These are phyloP conservation scores for Vulpes vulpes DNA, from an alignment of 2,113 vertebrate genomes.

Conservation along the genomic window DNA sequence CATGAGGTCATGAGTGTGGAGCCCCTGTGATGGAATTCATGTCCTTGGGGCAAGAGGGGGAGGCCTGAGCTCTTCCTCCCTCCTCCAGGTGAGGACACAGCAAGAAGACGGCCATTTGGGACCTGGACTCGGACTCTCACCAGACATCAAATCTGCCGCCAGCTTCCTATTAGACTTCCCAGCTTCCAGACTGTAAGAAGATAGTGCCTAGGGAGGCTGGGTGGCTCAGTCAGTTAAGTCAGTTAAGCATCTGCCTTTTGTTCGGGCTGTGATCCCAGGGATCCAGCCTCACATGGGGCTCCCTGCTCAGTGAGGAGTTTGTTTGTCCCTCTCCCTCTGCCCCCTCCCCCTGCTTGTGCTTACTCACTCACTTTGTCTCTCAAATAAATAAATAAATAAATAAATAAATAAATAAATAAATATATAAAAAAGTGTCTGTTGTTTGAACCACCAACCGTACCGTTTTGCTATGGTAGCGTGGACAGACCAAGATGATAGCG, in stretches of 20 bases:
- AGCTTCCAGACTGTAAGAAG: neutral
- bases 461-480: neutral
- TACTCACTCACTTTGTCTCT: too few species aligned
- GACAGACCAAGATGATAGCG: neutral
- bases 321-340: too few species aligned
- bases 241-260: too few species aligned
- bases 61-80: neutral
- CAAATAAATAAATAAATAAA: too few species aligned
- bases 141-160: rapidly evolving
- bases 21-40: neutral
- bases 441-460: neutral
- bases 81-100: neutral
- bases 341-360: too few species aligned
- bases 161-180: neutral
- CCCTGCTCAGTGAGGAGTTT: too few species aligned
- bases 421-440: too few species aligned
- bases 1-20: neutral
- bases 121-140: neutral
- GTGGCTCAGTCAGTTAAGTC: too few species aligned
- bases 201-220: too few species aligned
- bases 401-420: too few species aligned
- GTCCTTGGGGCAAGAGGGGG: neutral
- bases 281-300: too few species aligned
- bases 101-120: neutral
- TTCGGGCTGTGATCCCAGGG: too few species aligned